A percentile compares a stretch with the other conserved stretches of the same genome.
Conservation (phyloP, 2,888 invertebrate species). For the Hanleya hanleyi region DNA sequence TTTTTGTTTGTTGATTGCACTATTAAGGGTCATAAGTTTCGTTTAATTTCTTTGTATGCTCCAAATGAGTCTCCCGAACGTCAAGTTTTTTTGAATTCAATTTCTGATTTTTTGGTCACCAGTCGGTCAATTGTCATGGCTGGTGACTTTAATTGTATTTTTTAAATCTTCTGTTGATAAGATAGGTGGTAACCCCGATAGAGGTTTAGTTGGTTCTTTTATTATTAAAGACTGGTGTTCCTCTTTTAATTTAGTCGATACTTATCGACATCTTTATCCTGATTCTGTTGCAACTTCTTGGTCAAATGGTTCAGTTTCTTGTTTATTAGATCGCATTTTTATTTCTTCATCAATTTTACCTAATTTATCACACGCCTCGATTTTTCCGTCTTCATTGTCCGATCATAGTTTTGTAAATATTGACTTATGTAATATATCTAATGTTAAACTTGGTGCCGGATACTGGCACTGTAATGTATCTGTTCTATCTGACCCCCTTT, state of each 20-base stretch:
- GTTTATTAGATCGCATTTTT: slow-evolving; percentile 14
- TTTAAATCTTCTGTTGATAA: background rate
- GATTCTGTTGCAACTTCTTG: background rate
- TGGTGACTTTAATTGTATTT: slow-evolving; percentile 16
- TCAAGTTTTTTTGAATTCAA: background rate
- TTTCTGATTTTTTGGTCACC: background rate
- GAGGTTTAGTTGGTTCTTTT: background rate
- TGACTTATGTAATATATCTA: background rate
- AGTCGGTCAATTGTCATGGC: background rate
- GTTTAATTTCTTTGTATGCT: slow-evolving; percentile 10
- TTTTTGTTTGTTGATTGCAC: background rate
- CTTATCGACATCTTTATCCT: background rate
- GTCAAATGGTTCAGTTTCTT: background rate
- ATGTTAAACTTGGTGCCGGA: background rate
- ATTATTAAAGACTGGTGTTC: background rate
- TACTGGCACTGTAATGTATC: slow-evolving; percentile 17
- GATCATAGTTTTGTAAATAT: slow-evolving; percentile 16
- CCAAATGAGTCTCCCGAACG: background rate
- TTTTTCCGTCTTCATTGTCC: background rate
- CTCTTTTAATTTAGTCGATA: background rate
- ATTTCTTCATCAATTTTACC: background rate
- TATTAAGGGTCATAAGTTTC: background rate
- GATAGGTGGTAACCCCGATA: background rate
- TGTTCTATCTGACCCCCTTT: background rate
- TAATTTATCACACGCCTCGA: background rate